phyloP scores from a whole-genome alignment of 2,888 invertebrate genomes.

The Euplexia lucipara region DNA sequence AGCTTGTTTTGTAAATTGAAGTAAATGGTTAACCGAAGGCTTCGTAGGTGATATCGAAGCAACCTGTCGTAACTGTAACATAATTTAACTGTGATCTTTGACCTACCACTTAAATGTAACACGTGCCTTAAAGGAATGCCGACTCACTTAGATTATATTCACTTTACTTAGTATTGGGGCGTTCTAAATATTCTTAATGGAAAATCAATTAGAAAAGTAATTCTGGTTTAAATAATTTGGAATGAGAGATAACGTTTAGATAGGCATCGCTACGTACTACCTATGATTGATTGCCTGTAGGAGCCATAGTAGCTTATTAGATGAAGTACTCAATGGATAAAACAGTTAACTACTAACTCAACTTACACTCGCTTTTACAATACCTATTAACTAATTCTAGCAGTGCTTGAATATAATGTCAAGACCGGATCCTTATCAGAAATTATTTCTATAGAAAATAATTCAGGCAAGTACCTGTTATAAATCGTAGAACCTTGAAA shows the following conservation, averaged over 20 bases:
- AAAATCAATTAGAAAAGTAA: slow-evolving; percentile 1
- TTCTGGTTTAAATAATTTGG: background rate
- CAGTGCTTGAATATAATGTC: slow-evolving; percentile 7
- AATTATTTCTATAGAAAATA: slow-evolving; percentile 36
- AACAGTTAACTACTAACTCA: background rate
- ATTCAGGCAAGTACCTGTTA: slow-evolving; percentile 28
- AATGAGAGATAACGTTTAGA: background rate
- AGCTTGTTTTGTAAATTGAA: slow-evolving; percentile 39
- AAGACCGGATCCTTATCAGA: slow-evolving; percentile 31
- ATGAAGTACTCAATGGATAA: background rate
- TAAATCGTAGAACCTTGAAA: slow-evolving; percentile 25
- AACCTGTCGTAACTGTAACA: slow-evolving; percentile 33
- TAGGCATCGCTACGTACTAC: slow-evolving; percentile 3
- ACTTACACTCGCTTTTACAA: background rate
- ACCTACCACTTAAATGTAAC: slow-evolving; percentile 48
- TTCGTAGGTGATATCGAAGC: slow-evolving; percentile 14
- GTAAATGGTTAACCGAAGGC: slow-evolving; percentile 9
- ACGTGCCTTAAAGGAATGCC: slow-evolving; percentile 28
- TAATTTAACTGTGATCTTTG: slow-evolving; percentile 47
- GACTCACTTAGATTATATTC: slow-evolving; percentile 14
- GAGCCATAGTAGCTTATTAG: background rate
- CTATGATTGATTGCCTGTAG: background rate
- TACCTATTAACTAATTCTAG: background rate
- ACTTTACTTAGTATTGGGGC: slow-evolving; percentile 6
- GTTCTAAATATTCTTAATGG: background rate